phyloP scores from a whole-genome alignment of 2,888 invertebrate species.

The Andrena hattorfiana region DNA sequence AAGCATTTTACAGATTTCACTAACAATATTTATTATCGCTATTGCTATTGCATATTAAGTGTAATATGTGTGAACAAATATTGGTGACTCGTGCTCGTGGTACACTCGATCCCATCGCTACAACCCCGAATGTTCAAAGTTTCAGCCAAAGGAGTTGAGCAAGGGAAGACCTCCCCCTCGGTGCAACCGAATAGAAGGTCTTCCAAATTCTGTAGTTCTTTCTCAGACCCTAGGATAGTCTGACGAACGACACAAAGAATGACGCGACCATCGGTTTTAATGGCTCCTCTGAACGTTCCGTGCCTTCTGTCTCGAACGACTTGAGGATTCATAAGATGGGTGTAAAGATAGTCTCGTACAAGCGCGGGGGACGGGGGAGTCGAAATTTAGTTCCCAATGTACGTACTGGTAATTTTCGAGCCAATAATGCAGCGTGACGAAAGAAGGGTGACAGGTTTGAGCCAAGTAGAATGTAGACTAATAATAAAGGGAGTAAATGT shows the following conservation, averaged over 20 bases:
- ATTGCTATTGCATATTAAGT: too few species aligned
- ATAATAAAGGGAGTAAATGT: slow-evolving; percentile 77
- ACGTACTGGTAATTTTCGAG: slow-evolving; percentile 2
- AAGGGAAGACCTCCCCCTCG: too few species aligned
- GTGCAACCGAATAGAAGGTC: too few species aligned
- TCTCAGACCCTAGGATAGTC: background rate
- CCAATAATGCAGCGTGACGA: slow-evolving; percentile 41
- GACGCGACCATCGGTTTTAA: background rate
- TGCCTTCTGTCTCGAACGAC: background rate
- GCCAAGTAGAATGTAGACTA: slow-evolving; percentile 75
- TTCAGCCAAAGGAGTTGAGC: too few species aligned
- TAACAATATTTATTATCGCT: too few species aligned
- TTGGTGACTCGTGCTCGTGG: too few species aligned
- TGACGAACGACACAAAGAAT: slow-evolving; percentile 6
- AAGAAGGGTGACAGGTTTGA: slow-evolving; percentile 78
- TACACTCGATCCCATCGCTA: too few species aligned
- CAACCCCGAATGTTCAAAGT: too few species aligned
- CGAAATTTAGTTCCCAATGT: slow-evolving; percentile 16
- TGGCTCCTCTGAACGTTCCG: background rate
- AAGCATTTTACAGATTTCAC: too few species aligned
- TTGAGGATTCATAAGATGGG: background rate
- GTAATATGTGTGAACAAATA: too few species aligned
- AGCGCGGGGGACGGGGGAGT: background rate
- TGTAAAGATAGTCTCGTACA: background rate
- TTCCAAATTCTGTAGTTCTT: too few species aligned